Base-by-base conservation (phyloP, 2,888 invertebrate genomes). In the Diadromus collaris region DNA sequence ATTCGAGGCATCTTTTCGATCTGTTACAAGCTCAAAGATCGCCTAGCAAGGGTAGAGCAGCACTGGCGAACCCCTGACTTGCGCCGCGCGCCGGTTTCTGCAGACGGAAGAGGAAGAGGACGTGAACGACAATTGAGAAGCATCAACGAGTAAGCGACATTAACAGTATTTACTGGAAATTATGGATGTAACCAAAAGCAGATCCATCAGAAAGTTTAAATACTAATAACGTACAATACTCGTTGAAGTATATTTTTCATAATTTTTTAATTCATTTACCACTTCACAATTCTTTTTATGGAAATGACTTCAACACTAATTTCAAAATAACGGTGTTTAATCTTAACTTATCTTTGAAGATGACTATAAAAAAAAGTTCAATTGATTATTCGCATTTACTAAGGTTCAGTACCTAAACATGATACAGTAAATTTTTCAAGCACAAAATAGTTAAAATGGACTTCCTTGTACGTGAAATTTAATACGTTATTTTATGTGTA, bases 111-210 rank as follows among this genome's bases (percentile, higher is more conserved):
- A 24, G 24, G 38, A 71, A 46, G 21, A 60, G 32, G 38, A 61
- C 24, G 27, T 24, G 41, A 64, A 1, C 32, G 27, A 56, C 13
- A 41, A 64, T 32, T 44, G 19, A 46, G 29, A 41, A 29, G 4
- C 71, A 54, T 27, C 3, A 34, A 34, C 32, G 51, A 56, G 72
- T 72, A 72, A 64, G 56, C 64, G 34, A 64, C 29, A 21, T 19
- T 13, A 27, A 13, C 13, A 1, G 34, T 46, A 54, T 41, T 63
- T 21, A 41, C 29, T 16, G 7, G 16, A 32, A 48, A 60, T 13
- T 61, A 16, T 19, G 19, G 13, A 60, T 32, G 38, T 41, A 38
- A 19, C 46, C 21, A n/a, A 13, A 69, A 69, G 60, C 44, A 65
- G 9, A 34, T 24, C 38, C 0, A 34, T 58, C 32, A 69, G 16